Evolutionary conservation across 2,888 invertebrate genomes (phyloP).

Genomic region (Baronia brevicornis): DNA sequence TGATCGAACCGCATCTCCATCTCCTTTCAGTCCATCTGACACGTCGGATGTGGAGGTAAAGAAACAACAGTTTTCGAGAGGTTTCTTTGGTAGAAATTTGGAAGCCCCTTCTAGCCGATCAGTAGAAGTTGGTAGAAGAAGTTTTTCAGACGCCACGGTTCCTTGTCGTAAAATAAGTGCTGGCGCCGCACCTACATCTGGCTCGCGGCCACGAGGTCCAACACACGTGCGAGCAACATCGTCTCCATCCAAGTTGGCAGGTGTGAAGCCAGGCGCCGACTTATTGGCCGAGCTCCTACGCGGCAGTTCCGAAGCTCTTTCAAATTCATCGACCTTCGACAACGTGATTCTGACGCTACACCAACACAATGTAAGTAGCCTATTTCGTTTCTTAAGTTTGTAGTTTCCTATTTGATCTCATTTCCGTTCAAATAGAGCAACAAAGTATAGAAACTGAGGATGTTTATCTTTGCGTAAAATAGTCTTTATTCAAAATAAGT

Average conservation of each 20-base stretch:
- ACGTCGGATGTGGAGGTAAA: constrained; percentile 61
- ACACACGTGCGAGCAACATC: constrained; percentile 86
- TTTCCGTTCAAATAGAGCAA: constrained; percentile 40
- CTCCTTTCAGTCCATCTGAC: constrained; percentile 81
- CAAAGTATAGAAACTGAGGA: constrained; percentile 44
- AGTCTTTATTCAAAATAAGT: constrained; percentile 28
- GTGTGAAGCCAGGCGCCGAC: constrained; percentile 73
- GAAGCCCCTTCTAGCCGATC: constrained; percentile 70
- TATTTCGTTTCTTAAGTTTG: constrained; percentile 14
- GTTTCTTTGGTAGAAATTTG: constrained; percentile 75
- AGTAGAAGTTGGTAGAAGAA: constrained; percentile 71
- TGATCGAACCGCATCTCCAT: constrained; percentile 77
- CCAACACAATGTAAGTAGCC: constrained; percentile 68
- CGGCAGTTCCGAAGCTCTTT: constrained; percentile 86
- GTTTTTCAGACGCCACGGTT: constrained; percentile 64
- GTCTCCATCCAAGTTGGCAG: constrained; percentile 85
- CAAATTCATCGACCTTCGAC: constrained; percentile 74
- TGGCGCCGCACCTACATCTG: constrained; percentile 57
- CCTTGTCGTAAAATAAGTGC: constrained; percentile 78
- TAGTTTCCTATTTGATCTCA: constrained; percentile 34
- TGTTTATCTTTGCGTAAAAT: constrained; percentile 57
- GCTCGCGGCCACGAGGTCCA: constrained; percentile 62
- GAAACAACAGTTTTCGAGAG: constrained; percentile 76
- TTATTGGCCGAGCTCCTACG: constrained; percentile 84
- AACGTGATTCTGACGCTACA: constrained; percentile 68